These are phyloP conservation scores for Luperina testacea DNA, from an alignment of 2,888 invertebrate species.

Conservation along the genomic window DNA sequence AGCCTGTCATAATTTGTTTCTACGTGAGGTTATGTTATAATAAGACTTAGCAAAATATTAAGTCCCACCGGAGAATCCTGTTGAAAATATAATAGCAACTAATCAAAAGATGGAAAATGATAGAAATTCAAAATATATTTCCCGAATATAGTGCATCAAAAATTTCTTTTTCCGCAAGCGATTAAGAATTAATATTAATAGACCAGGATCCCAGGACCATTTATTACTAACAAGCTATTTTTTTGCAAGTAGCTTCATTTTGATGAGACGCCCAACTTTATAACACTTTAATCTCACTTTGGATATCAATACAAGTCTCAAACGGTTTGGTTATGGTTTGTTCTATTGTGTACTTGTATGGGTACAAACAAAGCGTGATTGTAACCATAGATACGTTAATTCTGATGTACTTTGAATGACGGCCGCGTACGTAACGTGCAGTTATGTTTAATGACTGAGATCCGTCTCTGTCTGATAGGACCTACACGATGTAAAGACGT, in stretches of 20 bases:
- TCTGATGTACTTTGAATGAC: conserved; percentile 41
- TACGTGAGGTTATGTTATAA: too few species aligned
- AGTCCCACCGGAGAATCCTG: not conserved
- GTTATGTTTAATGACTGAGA: conserved; percentile 48
- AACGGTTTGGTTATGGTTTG: conserved; percentile 30
- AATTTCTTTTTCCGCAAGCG: conserved; percentile 36
- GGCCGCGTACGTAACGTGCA: conserved; percentile 50
- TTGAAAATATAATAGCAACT: not conserved
- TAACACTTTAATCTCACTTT: conserved; percentile 47
- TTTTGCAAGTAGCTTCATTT: too few species aligned
- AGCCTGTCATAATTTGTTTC: not conserved
- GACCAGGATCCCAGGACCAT: too few species aligned
- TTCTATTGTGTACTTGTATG: conserved; percentile 53
- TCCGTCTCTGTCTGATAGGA: conserved; percentile 59
- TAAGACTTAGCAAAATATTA: too few species aligned
- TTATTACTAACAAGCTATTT: too few species aligned
- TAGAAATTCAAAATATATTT: too few species aligned
- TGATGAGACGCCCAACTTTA: too few species aligned
- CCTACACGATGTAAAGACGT: conserved; percentile 29
- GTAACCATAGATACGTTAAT: not conserved
- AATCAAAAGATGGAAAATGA: not conserved
- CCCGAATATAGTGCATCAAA: not conserved
- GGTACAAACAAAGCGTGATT: conserved; percentile 33
- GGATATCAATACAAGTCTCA: conserved; percentile 37
- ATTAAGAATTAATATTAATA: conserved; percentile 35